These are phyloP conservation scores for Nymphalis urticae DNA, from an alignment of 2,888 invertebrate genomes.

Conservation along the genomic window DNA sequence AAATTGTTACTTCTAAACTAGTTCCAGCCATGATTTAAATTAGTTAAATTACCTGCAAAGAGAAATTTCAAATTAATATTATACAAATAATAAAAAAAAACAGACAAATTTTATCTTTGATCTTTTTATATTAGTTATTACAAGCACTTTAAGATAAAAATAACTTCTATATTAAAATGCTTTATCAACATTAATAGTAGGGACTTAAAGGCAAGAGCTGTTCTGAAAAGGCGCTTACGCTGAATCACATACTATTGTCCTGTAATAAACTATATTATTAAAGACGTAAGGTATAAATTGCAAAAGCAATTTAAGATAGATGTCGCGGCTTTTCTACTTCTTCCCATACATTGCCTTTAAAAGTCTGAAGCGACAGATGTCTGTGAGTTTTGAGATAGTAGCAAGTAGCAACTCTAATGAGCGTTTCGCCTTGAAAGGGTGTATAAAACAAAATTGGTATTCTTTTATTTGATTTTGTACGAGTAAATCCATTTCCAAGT, in stretches of 20 bases:
- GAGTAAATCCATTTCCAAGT: too few relatives aligned
- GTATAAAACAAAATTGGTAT: too few relatives aligned
- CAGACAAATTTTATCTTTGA: too few relatives aligned
- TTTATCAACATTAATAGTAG: constrained; percentile 4
- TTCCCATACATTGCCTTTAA: constrained; percentile 25
- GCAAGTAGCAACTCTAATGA: constrained; percentile 25
- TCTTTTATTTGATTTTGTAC: too few relatives aligned
- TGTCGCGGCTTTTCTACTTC: constrained; percentile 7
- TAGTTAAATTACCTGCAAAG: not conserved
- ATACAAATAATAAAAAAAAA: too few relatives aligned
- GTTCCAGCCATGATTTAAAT: not conserved
- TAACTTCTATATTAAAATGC: not conserved
- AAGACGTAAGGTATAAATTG: constrained; percentile 1
- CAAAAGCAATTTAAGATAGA: not conserved
- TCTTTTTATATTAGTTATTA: too few relatives aligned
- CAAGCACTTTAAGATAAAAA: not conserved
- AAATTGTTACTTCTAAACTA: not conserved
- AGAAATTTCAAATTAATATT: not conserved
- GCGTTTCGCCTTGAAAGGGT: constrained; percentile 16
- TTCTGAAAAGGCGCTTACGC: not conserved
- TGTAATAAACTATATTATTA: not conserved
- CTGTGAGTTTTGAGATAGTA: constrained; percentile 23
- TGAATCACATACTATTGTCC: not conserved
- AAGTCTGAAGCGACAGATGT: constrained; percentile 27
- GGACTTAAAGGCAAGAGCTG: not conserved